phyloP scores from a whole-genome alignment of 1,140 invertebrate species.

The Danaus plexippus region DNA sequence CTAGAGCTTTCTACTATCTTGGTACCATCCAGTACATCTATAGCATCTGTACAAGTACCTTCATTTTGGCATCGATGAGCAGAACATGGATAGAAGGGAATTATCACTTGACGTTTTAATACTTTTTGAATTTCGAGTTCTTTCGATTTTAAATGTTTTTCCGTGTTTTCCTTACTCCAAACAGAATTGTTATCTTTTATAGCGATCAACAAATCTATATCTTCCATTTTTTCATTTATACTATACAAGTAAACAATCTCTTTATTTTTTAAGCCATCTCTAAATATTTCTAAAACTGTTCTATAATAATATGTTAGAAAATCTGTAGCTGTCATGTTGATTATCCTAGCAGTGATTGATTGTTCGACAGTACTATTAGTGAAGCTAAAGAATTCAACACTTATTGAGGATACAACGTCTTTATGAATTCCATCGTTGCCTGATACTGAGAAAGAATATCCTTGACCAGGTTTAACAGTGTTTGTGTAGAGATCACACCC shows the following conservation, averaged over 20 bases:
- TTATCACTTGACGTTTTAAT: slow-evolving; percentile 70
- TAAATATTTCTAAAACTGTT: slow-evolving; percentile 80
- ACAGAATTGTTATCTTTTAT: slow-evolving; percentile 73
- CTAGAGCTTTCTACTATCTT: slow-evolving; percentile 83
- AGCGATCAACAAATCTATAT: slow-evolving; percentile 81
- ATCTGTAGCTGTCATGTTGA: slow-evolving; percentile 79
- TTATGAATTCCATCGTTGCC: slow-evolving; percentile 92
- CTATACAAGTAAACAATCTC: slow-evolving; percentile 81
- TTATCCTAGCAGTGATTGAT: slow-evolving; percentile 82
- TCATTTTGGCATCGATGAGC: slow-evolving; percentile 81
- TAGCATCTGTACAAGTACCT: slow-evolving; percentile 81
- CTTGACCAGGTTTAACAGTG: slow-evolving; percentile 77
- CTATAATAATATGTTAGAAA: slow-evolving; percentile 85
- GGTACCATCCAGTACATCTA: slow-evolving; percentile 79
- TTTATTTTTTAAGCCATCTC: slow-evolving; percentile 74
- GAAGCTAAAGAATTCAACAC: slow-evolving; percentile 85
- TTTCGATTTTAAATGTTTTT: slow-evolving; percentile 76
- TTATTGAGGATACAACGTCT: slow-evolving; percentile 87
- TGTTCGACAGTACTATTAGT: slow-evolving; percentile 87
- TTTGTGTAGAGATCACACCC: slow-evolving; percentile 85
- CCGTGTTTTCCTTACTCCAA: slow-evolving; percentile 74
- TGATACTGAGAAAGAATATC: slow-evolving; percentile 82
- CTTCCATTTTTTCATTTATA: slow-evolving; percentile 76
- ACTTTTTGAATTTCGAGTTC: slow-evolving; percentile 75
- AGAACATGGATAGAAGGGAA: slow-evolving; percentile 83